Base-by-base conservation (phyloP, 1,140 invertebrate genomes). In the Drosophila pandora region DNA sequence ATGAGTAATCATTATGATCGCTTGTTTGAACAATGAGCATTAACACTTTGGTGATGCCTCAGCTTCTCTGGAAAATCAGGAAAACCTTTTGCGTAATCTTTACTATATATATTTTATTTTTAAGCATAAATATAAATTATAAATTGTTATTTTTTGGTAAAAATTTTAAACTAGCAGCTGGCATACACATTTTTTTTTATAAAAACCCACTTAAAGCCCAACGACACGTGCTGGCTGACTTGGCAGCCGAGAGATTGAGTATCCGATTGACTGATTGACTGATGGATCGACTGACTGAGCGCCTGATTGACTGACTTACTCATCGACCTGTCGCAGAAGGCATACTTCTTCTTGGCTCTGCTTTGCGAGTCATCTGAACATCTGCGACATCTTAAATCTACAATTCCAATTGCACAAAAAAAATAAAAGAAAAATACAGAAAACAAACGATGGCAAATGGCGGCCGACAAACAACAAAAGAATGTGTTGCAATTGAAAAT, bases 401-500 rank as follows among this genome's bases (percentile, higher is more conserved):
- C 81, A 80, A 85, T 76, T 84, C 72, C 79, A 65, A 83, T 82
- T 70, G 75, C 57, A 73, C 76, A 41, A 53, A 60, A 55, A 58
- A 59, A 53, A 52, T 45, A 63, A 58, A 58, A 47, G 32, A 25
- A 12, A n/a, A 62, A 65, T 45, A 41, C 22, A 39, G 43, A 62
- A 53, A 64, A 56, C 59, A 79, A 58, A 58, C 64, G 57, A 69
- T 45, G 49, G 41, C 76, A 39, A 79, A 74, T 79, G 76, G 76
- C 76, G 75, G 73, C 59, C 78, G 75, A 71, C 48, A 62, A 76
- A 84, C 65, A 80, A 84, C 81, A 84, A 85, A 76, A 76, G 81
- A 84, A 84, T 84, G 81, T 85, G 68, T 81, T 85, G 81, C 81
- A 85, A 85, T 85, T 87, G 64, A 65, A 85, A 85, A 85, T 85